Base-by-base conservation (phyloP, 92 coral and sea anemone species). In the Desmophyllum pertusum region DNA sequence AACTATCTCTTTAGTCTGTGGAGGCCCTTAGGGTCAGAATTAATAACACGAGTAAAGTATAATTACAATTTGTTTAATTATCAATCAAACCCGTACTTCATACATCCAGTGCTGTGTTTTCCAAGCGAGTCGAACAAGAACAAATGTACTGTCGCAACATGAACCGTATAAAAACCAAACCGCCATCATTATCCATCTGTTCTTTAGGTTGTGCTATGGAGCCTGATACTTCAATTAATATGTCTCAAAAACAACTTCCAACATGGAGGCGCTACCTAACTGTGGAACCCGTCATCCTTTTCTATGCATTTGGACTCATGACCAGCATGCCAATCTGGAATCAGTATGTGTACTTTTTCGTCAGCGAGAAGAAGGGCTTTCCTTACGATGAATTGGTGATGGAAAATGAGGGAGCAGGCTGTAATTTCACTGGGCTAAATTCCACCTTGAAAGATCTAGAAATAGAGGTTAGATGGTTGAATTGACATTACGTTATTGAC, bases 231-330 rank as follows among this genome's bases (percentile, higher is more conserved):
- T 67, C n/a, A n/a, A n/a, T n/a, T 19, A 37, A 37, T 25, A 81
- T 81, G 85, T 37, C 78, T 53, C 69, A 37, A 27, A 38, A 53
- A 43, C 27, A 51, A 6, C 81, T 61, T 76, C 81, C 87, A 1
- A 42, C 70, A 18, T 92, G 93, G 95, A 87, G 90, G 63, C 84
- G 91, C 46, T 87, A 81, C 70, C 88, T 94, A 17, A 92, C 97
- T n/a, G 92, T 89, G n/a, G 98, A 95, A 57, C 97, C 95, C 27
- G 98, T 95, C 36, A 89, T 95, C 41, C 81, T 95, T 73, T 81
- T 95, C 75, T 95, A 89, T 66, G 89, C 97, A 7, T 95, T 89
- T 57, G 95, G 98, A 7, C 33, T 93, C 40, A 57, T 95, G 73
- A 87, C 89, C 67, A 63, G 86, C 38, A 40, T 90, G 61, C 98